phyloP scores from a whole-genome alignment of 2,113 vertebrate genomes.

The Climacteris rufus region DNA sequence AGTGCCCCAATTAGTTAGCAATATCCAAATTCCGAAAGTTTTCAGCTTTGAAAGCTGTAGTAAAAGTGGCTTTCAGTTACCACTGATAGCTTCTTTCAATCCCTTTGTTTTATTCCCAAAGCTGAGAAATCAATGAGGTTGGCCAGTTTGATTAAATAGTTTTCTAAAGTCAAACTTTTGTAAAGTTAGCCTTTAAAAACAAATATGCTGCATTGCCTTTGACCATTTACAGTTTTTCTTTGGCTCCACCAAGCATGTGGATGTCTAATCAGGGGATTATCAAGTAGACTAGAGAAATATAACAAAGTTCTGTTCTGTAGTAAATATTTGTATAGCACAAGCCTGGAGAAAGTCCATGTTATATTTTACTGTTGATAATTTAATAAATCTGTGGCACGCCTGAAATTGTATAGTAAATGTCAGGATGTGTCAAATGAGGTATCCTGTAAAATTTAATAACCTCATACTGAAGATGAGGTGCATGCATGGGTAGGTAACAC shows the following conservation, averaged over 20 bases:
- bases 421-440: constrained; percentile 46
- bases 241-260: constrained; percentile 63
- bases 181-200: constrained; percentile 64
- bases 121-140: constrained; percentile 69
- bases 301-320: constrained; percentile 69
- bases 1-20: constrained; percentile 14
- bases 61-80: constrained; percentile 58
- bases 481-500: not conserved
- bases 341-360: constrained; percentile 65
- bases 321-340: constrained; percentile 79
- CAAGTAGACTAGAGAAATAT: constrained; percentile 73
- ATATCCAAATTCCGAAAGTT: constrained; percentile 11
- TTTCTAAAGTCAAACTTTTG: constrained; percentile 62
- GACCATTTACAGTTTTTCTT: constrained; percentile 64
- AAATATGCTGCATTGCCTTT: constrained; percentile 60
- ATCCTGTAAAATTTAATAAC: constrained; percentile 13
- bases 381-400: constrained; percentile 67
- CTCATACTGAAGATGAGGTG: not conserved
- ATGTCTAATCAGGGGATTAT: constrained; percentile 78
- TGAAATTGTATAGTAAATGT: constrained; percentile 58
- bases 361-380: constrained; percentile 71
- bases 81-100: constrained; percentile 56
- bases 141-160: constrained; percentile 62
- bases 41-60: constrained; percentile 9
- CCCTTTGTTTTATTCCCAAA: constrained; percentile 58